phyloP scores from a whole-genome alignment of 1,140 invertebrate genomes.

The Dysdera silvatica region DNA sequence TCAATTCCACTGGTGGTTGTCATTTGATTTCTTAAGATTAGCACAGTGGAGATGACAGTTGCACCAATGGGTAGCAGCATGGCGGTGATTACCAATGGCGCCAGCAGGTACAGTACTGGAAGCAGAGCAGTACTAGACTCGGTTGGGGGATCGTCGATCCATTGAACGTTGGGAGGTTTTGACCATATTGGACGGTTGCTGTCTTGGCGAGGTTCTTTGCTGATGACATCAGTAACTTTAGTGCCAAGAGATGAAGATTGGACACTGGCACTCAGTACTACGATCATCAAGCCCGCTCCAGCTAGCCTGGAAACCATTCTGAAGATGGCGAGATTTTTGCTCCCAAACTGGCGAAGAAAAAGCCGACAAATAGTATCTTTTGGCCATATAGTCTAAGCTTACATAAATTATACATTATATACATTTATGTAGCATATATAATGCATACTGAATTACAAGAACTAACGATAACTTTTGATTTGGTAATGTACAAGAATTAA shows the following conservation, averaged over 20 bases:
- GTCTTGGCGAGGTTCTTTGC: neutral
- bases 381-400: too few species aligned
- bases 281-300: too few species aligned
- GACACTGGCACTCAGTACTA: too few species aligned
- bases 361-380: too few species aligned
- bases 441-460: too few species aligned
- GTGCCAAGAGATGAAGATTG: neutral
- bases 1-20: neutral
- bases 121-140: neutral
- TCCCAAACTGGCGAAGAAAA: too few species aligned
- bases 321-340: too few species aligned
- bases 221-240: neutral
- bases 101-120: slow-evolving; percentile 15
- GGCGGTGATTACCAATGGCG: slow-evolving; percentile 18
- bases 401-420: too few species aligned
- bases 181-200: slow-evolving; percentile 1
- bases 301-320: too few species aligned
- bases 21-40: slow-evolving; percentile 1
- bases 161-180: slow-evolving; percentile 16
- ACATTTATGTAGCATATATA: too few species aligned
- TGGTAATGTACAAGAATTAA: too few species aligned
- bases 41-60: slow-evolving; percentile 5
- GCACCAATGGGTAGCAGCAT: slow-evolving; percentile 22
- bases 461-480: too few species aligned
- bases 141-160: slow-evolving; percentile 16